Conservation (phyloP, 2,888 invertebrate species). For the Mellilla xanthometata region DNA sequence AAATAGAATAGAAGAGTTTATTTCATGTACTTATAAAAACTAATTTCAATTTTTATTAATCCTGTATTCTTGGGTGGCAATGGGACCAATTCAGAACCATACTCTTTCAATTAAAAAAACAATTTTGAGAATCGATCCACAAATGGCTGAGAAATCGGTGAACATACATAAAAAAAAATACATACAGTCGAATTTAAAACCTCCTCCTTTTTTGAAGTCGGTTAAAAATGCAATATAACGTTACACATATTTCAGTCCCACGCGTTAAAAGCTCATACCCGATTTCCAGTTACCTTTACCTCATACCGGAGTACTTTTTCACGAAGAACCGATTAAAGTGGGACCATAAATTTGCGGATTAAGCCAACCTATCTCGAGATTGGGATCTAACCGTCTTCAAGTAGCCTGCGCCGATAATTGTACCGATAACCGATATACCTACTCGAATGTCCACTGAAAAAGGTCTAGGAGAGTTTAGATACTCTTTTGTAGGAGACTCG, state of each 20-base stretch:
- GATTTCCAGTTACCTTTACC: slow-evolving; percentile 17
- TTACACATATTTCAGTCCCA: not conserved
- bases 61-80: too few relatives aligned
- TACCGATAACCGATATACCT: slow-evolving; percentile 66
- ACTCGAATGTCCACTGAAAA: slow-evolving; percentile 49
- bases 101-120: too few relatives aligned
- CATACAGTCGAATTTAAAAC: too few relatives aligned
- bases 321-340: slow-evolving; percentile 62
- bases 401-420: slow-evolving; percentile 68
- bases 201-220: too few relatives aligned
- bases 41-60: too few relatives aligned
- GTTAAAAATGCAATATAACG: too few relatives aligned
- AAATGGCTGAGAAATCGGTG: too few relatives aligned
- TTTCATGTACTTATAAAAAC: too few relatives aligned
- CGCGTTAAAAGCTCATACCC: slow-evolving; percentile 8
- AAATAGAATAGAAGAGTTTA: too few relatives aligned
- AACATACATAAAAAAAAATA: too few relatives aligned
- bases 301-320: slow-evolving; percentile 45
- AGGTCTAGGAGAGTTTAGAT: slow-evolving; percentile 41
- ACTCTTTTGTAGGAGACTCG: slow-evolving; percentile 34
- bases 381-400: slow-evolving; percentile 66
- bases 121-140: too few relatives aligned
- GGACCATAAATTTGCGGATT: slow-evolving; percentile 74
- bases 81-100: too few relatives aligned
- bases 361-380: slow-evolving; percentile 73